Conservation (phyloP, 1,140 invertebrate genomes). For the honey bee (Apis mellifera) region Amel_HAv3.1 CM009934.2:8243501-8244000, state of each 20-base stretch:
- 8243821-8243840: no score
- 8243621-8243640: constrained; percentile 20
- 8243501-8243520: constrained; percentile 48
- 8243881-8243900: no score
- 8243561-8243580: neutral
- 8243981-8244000: no score
- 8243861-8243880: no score
- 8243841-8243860: no score
- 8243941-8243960: no score
- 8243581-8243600: constrained; percentile 60
- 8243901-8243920: no score
- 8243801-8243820: neutral
- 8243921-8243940: no score
- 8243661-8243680: constrained; percentile 30
- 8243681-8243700: constrained; percentile 39
- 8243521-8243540: constrained; percentile 57
- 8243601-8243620: constrained; percentile 44
- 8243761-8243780: constrained; percentile 10
- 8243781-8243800: neutral
- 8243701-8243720: constrained; percentile 39
- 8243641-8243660: constrained; percentile 37
- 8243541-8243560: constrained; percentile 30
- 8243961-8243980: no score
- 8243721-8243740: constrained; percentile 35
- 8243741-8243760: constrained; percentile 36